A percentile compares a stretch with the other conserved stretches of the same genome.
Evolutionary conservation across 2,797 vertebrate species (phyloP).

Genomic region (Xenops minutus): DNA sequence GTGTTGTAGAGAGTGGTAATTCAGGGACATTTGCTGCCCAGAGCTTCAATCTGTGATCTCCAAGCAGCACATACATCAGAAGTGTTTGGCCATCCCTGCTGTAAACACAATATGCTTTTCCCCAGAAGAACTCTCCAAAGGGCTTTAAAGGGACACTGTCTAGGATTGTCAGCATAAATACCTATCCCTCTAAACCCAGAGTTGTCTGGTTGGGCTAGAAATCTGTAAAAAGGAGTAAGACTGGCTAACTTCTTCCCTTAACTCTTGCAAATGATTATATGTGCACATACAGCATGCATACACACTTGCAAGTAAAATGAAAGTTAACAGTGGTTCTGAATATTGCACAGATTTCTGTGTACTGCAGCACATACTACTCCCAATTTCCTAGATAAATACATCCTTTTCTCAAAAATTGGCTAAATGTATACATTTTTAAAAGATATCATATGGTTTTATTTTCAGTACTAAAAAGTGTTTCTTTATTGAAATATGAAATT

Average conservation of each 20-base stretch:
- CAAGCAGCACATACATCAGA: neutral
- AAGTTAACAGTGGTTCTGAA: neutral
- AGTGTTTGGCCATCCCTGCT: constrained; percentile 28
- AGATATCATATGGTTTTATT: neutral
- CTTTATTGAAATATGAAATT: neutral
- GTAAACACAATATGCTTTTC: constrained; percentile 33
- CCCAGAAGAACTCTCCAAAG: neutral
- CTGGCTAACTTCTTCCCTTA: neutral
- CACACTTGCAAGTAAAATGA: neutral
- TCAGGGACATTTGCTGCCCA: constrained; percentile 21
- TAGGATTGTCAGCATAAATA: neutral
- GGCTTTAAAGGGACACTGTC: neutral
- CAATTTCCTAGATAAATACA: neutral
- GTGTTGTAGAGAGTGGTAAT: constrained; percentile 45
- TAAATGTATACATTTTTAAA: neutral
- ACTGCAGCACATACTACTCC: neutral
- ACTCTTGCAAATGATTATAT: neutral
- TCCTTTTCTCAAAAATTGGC: neutral
- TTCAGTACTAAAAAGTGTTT: neutral
- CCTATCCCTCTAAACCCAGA: neutral
- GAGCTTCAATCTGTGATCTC: constrained; percentile 39
- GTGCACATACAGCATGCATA: neutral
- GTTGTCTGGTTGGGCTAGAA: neutral
- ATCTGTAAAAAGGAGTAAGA: neutral
- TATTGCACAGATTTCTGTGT: neutral